Evolutionary conservation across 2,888 invertebrate genomes (phyloP).

Genomic region (Iselma pallidipennis): DNA sequence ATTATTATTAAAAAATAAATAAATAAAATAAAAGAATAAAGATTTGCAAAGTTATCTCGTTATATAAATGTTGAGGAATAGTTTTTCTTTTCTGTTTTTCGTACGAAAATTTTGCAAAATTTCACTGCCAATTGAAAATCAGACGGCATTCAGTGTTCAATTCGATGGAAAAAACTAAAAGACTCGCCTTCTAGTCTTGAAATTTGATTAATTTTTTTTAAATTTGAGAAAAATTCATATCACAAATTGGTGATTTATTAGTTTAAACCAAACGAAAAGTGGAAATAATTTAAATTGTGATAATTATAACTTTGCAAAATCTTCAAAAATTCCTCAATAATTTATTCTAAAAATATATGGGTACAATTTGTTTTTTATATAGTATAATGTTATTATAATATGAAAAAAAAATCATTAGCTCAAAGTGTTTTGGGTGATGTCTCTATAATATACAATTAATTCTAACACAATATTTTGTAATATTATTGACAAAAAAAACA

Average conservation of each 20-base stretch:
- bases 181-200: no score
- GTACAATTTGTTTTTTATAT: constrained; percentile 43
- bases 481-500: constrained; percentile 27
- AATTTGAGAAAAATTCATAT: neutral
- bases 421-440: constrained; percentile 46
- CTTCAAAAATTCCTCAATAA: constrained; percentile 36
- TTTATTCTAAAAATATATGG: constrained; percentile 47
- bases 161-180: no score
- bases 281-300: constrained; percentile 31
- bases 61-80: neutral
- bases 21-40: constrained; percentile 27
- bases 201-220: no score
- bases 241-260: neutral
- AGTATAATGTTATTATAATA: constrained; percentile 23
- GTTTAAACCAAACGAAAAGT: no score
- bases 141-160: no score
- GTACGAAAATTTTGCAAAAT: neutral
- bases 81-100: neutral
- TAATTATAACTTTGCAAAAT: constrained; percentile 37
- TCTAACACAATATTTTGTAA: constrained; percentile 46
- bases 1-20: constrained; percentile 27
- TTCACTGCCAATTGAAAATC: neutral
- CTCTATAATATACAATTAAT: constrained; percentile 38
- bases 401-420: constrained; percentile 34
- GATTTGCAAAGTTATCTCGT: constrained; percentile 40